Evolutionary conservation across 37 sponge, comb jelly and placozoan species (phyloP).

Genomic region (Beroe ovata): DNA sequence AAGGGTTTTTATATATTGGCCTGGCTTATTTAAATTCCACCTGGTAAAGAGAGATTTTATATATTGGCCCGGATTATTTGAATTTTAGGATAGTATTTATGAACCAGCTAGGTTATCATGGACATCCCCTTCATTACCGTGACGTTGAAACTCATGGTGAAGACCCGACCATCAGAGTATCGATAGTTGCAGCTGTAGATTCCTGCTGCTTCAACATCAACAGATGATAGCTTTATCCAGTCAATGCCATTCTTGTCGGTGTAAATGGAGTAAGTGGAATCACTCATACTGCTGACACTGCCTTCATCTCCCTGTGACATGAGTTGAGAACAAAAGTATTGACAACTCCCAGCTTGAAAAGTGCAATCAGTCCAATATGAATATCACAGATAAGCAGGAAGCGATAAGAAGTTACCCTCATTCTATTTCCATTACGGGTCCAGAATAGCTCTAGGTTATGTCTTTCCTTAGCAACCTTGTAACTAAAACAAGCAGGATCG

Average conservation of each 20-base stretch:
- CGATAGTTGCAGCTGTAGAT: constrained; percentile 31
- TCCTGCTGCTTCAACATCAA: constrained; percentile 6
- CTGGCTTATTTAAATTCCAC: too few species aligned
- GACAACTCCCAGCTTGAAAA: too few species aligned
- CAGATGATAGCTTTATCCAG: background rate
- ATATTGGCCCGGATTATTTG: too few species aligned
- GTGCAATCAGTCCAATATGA: too few species aligned
- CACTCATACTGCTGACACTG: background rate
- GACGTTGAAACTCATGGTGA: constrained; percentile 21
- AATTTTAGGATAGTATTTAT: too few species aligned
- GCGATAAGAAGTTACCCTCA: constrained; percentile 12
- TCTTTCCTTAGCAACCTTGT: background rate
- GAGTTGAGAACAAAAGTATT: too few species aligned
- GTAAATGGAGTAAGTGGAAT: background rate
- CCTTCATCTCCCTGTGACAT: background rate
- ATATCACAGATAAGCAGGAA: too few species aligned
- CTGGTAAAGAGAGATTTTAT: too few species aligned
- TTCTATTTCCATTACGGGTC: background rate
- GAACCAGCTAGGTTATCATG: too few species aligned
- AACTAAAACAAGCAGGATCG: constrained; percentile 28
- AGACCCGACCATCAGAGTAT: constrained; percentile 9
- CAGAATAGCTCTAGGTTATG: constrained; percentile 1
- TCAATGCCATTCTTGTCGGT: background rate
- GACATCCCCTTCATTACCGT: too few species aligned
- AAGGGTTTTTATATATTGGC: too few species aligned